phyloP scores from a whole-genome alignment of 2,113 vertebrate species.

The Meleagris gallopavo region DNA sequence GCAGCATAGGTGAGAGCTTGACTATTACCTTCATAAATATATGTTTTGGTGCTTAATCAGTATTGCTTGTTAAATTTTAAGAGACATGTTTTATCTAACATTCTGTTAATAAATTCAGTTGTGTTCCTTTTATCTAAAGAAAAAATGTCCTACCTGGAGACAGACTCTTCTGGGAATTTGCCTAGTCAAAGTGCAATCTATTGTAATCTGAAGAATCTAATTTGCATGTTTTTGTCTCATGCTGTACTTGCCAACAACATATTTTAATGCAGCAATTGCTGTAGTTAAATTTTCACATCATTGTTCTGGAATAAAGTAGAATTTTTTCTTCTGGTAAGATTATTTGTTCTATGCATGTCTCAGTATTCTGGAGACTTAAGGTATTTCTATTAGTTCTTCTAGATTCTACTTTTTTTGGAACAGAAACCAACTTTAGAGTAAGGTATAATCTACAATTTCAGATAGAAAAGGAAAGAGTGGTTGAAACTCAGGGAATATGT shows the following conservation, averaged over 20 bases:
- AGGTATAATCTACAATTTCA: not conserved
- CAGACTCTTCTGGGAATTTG: not conserved
- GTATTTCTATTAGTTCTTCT: not conserved
- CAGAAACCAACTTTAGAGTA: not conserved
- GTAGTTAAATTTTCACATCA: not conserved
- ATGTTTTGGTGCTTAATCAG: not conserved
- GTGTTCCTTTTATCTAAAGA: not conserved
- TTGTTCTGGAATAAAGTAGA: not conserved
- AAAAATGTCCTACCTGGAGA: not conserved
- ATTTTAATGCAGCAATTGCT: not conserved
- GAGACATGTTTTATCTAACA: not conserved
- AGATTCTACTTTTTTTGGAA: not conserved
- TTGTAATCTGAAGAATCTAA: not conserved
- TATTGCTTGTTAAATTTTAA: not conserved
- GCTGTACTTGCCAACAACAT: not conserved
- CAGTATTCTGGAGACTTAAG: not conserved
- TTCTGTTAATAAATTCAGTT: not conserved
- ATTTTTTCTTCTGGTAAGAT: not conserved
- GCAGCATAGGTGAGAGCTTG: not conserved
- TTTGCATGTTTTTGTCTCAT: not conserved
- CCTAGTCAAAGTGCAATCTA: not conserved
- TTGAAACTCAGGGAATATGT: not conserved
- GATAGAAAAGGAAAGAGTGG: not conserved
- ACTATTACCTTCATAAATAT: not conserved
- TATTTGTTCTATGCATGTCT: not conserved